Conservation (phyloP, 2,888 invertebrate genomes). For the Creontiades dilutus region DNA sequence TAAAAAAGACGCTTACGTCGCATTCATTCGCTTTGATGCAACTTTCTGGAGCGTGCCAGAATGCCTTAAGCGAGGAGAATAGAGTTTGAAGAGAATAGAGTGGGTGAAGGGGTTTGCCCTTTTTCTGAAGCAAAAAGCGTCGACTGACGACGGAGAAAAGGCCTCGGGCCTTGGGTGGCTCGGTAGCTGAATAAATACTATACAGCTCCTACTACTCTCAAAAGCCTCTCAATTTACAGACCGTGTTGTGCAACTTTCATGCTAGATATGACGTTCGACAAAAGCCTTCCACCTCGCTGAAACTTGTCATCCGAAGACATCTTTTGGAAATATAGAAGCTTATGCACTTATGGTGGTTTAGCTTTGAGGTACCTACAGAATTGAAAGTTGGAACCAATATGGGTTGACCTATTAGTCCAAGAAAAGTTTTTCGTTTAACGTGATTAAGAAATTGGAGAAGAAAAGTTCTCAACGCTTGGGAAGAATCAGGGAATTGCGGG, state of each 20-base stretch:
- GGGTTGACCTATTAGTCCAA: neutral
- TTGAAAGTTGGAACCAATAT: no score
- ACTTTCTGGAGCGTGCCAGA: constrained; percentile 2
- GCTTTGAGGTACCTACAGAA: no score
- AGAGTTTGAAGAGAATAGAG: neutral
- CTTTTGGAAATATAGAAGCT: no score
- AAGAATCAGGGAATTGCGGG: neutral
- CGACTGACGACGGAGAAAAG: neutral
- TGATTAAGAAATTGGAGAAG: neutral
- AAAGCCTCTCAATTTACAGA: neutral
- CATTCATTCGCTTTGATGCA: neutral
- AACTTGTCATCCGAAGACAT: no score
- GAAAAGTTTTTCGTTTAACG: neutral
- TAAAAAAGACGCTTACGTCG: neutral
- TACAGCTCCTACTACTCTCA: neutral
- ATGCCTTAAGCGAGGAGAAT: neutral
- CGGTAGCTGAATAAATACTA: neutral
- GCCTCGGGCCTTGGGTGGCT: neutral
- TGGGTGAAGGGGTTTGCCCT: neutral
- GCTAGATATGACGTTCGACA: neutral
- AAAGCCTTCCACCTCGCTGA: neutral
- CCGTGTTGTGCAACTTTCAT: neutral
- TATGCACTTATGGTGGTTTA: no score
- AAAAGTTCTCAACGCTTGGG: neutral
- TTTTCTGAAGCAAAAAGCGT: neutral